Base-by-base conservation (phyloP, 1,140 invertebrate genomes). In the Saxidomus purpurata region DNA sequence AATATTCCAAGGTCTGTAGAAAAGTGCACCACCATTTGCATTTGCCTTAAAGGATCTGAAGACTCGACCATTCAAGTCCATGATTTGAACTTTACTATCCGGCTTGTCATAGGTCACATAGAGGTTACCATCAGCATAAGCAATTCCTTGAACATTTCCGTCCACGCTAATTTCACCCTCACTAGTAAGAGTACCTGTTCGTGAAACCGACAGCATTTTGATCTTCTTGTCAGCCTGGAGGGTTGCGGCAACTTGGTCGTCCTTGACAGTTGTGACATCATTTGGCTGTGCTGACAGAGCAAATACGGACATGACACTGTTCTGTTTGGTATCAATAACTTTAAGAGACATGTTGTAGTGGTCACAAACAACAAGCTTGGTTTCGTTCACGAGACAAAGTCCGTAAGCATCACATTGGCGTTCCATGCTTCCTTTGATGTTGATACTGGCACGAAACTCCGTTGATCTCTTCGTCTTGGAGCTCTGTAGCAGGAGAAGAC, bases 291-390 rank as follows among this genome's bases (percentile, higher is more conserved):
- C 76, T 34, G 76, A 34, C 3, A 79, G 49, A 19, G 76, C 76
- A 55, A 79, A 79, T n/a, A 79, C 76, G 6, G 76, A 79, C 31
- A 79, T 19, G 0, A 79, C 47, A 79, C 47, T 34, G 76, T 79
- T 79, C 76, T 79, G 76, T 55, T 79, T 79, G 1, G 76, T 79
- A 25, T 79, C 47, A 15, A 79, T 28, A 52, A 79, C 76, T 79
- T 79, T 79, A 1, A 79, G 76, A 22, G 76, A 79, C 76, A 79
- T 79, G 17, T 79, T 79, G 76, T 79, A 79, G 47, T 79, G 76
- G 40, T 79, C 76, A 22, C 76, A 79, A 52, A 79, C 34, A 47
- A 79, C 76, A 13, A 79, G 47, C 49, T 52, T 79, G 43, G 49
- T 31, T 34, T 79, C 76, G 34, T 79, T 79, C 6, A 79, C 76